These are phyloP conservation scores for Cassiopea xamachana DNA, from an alignment of 30 jellyfish, hydroid and myxozoan species.

Conservation along the genomic window DNA sequence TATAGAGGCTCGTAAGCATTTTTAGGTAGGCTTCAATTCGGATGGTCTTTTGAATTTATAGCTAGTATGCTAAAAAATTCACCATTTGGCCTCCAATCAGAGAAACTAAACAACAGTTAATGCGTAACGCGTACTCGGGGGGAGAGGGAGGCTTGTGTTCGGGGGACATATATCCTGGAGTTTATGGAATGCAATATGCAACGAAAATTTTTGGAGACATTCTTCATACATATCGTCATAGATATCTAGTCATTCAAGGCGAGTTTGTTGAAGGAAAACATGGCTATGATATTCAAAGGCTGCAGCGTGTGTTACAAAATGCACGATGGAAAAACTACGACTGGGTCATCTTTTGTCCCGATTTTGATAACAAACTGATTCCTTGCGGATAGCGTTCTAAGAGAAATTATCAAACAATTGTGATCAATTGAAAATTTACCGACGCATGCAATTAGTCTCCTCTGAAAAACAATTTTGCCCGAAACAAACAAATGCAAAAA, in stretches of 20 bases:
- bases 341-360: slow-evolving; percentile 50
- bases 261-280: not conserved
- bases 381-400: slow-evolving; percentile 52
- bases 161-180: too few species aligned
- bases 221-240: too few species aligned
- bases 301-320: not conserved
- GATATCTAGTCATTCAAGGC: not conserved
- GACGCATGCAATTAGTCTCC: slow-evolving; percentile 14
- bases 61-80: too few species aligned
- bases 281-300: not conserved
- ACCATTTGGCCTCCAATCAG: too few species aligned
- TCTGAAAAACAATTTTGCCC: slow-evolving; percentile 12
- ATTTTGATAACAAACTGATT: slow-evolving; percentile 27
- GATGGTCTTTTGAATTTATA: too few species aligned
- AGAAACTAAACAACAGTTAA: too few species aligned
- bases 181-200: too few species aligned
- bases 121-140: too few species aligned
- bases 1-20: too few species aligned
- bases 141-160: too few species aligned
- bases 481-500: slow-evolving; percentile 1
- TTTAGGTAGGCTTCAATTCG: too few species aligned
- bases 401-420: slow-evolving; percentile 37
- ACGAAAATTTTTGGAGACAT: too few species aligned
- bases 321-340: slow-evolving; percentile 14
- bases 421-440: slow-evolving; percentile 13